phyloP scores from a whole-genome alignment of 2,113 vertebrate species.

The Colaptes auratus region DNA sequence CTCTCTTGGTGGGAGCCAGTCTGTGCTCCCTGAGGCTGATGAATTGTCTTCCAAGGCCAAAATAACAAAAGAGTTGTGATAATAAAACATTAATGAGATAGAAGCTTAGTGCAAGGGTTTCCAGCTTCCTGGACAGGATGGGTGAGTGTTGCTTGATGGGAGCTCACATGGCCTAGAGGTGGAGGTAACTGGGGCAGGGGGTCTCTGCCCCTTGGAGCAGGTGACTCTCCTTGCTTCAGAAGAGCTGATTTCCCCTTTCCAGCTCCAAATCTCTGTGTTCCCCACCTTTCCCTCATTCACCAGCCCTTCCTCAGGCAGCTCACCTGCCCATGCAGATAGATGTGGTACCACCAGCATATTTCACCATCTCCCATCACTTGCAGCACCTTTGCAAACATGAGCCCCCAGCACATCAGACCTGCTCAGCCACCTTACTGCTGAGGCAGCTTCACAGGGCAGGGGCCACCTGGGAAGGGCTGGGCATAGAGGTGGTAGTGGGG shows the following conservation, averaged over 20 bases:
- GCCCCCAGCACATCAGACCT: accelerated
- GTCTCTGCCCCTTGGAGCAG: not conserved
- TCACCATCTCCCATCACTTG: accelerated
- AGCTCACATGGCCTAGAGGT: accelerated
- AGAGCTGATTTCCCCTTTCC: not conserved
- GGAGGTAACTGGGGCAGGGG: not conserved
- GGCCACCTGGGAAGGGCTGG: not conserved
- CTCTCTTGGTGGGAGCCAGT: not conserved
- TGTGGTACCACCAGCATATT: too few species aligned
- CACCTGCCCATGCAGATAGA: accelerated
- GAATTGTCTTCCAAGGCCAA: not conserved
- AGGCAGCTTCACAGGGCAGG: accelerated
- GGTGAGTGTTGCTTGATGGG: not conserved
- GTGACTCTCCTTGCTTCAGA: not conserved
- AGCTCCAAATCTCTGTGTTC: not conserved
- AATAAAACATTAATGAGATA: not conserved
- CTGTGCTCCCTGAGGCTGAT: not conserved
- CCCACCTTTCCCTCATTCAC: accelerated
- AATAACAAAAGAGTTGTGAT: not conserved
- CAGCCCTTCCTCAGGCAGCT: not conserved
- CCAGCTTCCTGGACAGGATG: not conserved
- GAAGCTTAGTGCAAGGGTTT: not conserved
- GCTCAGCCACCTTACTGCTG: accelerated
- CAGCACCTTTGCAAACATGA: accelerated
- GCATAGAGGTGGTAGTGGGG: too few species aligned